Base-by-base conservation (phyloP, 2,797 vertebrate species). In the Triplophysa bombifrons region DNA sequence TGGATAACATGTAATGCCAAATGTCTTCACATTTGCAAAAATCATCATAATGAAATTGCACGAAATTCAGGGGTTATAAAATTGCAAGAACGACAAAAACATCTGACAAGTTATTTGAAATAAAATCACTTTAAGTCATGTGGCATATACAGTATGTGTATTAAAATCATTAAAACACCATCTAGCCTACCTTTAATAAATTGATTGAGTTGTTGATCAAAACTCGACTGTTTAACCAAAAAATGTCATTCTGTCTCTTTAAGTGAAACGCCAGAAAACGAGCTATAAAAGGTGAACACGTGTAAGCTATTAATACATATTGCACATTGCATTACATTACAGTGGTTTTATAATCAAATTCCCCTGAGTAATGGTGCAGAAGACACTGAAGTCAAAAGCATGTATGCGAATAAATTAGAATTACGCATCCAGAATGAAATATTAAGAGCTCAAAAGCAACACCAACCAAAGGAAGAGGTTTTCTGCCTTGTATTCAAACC, bases 341-440 rank as follows among this genome's bases (percentile, higher is more conserved):
- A 64, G 30, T 51, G 11, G 22, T 69, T 61, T 70, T 63, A 13
- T 63, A 20, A 38, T 38, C 55, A 38, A 22, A 78, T 64, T 46
- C 68, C 67, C n/a, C 10, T 3, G 16, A 48, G 68, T 53, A 71
- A 63, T 51, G n/a, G 66, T 70, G 50, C 22, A 46, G 27, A 63
- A 27, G 34, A 70, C 16, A 53, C 16, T 64, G 46, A 27, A 38
- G 22, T 63, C 67, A 55, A 46, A 76, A 19, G 25, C 66, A 53
- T 64, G 56, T n/a, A 41, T 78, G 27, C 51, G 67, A 78, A 78
- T 71, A 71, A n/a, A 78, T 63, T 78, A 63, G 46, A 60, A 17
- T 61, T 19, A 61, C 17, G 55, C 38, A 48, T 61, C 19, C 27
- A 55, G 4, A 55, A 63, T 53, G 12, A 72, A 44, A 72, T 78